Percentiles rank a stretch among this genome's conserved stretches.
These are phyloP conservation scores for Acanthaster planci DNA, from an alignment of 35 echinoderm and acorn worm species.

Conservation along the genomic window DNA sequence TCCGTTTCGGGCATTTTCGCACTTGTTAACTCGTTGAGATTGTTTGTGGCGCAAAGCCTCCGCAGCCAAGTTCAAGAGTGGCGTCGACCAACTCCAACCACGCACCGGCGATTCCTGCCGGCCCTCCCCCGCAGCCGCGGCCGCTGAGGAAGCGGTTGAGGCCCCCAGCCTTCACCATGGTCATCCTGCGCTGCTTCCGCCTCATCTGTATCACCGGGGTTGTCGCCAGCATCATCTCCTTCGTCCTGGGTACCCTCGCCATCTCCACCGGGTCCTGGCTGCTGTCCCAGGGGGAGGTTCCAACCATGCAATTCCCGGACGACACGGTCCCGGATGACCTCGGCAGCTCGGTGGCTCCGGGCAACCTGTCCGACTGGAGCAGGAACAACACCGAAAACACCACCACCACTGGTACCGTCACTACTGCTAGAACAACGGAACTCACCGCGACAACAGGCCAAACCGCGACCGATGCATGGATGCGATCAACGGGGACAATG, in stretches of 20 bases:
- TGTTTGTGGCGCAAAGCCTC: neutral
- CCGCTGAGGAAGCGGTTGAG: neutral
- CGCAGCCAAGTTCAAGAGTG: neutral
- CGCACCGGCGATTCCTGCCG: neutral
- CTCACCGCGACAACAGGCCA: neutral
- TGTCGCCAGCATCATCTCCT: conserved; percentile 30
- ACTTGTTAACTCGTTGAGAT: too few relatives aligned
- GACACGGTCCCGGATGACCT: too few relatives aligned
- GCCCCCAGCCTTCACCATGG: conserved; percentile 33
- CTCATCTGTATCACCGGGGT: conserved; percentile 41
- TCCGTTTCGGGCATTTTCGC: too few relatives aligned
- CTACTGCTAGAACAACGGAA: neutral
- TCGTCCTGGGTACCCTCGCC: conserved; percentile 43
- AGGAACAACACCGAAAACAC: neutral
- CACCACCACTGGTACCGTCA: neutral
- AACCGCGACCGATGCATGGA: neutral
- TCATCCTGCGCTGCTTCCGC: conserved; percentile 32
- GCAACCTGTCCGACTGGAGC: neutral
- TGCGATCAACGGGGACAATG: neutral
- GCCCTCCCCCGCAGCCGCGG: neutral
- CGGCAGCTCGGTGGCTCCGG: too few relatives aligned
- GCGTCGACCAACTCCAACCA: conserved; percentile 24
- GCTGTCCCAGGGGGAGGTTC: conserved; percentile 6
- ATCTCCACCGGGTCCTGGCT: conserved; percentile 49
- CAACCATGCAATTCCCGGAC: too few relatives aligned